A percentile compares a stretch with the other conserved stretches of the same genome.
Conservation (phyloP, 2,797 vertebrate species). For the Staurois parvus region DNA sequence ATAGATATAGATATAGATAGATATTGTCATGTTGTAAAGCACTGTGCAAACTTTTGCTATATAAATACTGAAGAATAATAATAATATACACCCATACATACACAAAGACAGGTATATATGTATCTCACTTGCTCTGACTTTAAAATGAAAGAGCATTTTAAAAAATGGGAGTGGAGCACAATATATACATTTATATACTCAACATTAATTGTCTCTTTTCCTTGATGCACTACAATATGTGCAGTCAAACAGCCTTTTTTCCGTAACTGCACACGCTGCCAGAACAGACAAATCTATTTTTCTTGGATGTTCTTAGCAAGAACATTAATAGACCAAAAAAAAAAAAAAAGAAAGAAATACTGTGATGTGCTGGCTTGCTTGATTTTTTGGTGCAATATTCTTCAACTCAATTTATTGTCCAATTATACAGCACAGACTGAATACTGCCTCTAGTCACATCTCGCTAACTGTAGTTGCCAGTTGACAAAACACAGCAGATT, state of each 20-base stretch:
- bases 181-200: conserved; percentile 7
- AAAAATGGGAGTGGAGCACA: neutral
- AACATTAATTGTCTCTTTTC: neutral
- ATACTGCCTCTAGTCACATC: conserved; percentile 54
- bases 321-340: conserved; percentile 40
- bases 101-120: too few relatives aligned
- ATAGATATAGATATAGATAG: too few relatives aligned
- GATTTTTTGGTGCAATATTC: conserved; percentile 39
- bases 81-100: too few relatives aligned
- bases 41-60: too few relatives aligned
- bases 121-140: too few relatives aligned
- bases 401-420: conserved; percentile 56
- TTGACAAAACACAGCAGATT: conserved; percentile 48
- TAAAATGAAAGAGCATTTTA: too few relatives aligned
- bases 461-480: conserved; percentile 56
- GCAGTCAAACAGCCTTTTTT: conserved; percentile 25
- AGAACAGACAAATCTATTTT: conserved; percentile 39
- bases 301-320: conserved; percentile 34
- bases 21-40: too few relatives aligned
- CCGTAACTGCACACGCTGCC: neutral
- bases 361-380: conserved; percentile 7
- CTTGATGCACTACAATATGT: conserved; percentile 12
- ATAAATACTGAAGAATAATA: too few relatives aligned
- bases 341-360: conserved; percentile 1
- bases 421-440: conserved; percentile 49